Evolutionary conservation across 2,797 vertebrate genomes (phyloP), one percentile per base, ranked within the genome.

Genomic region (Chrysolophus pictus): DNA sequence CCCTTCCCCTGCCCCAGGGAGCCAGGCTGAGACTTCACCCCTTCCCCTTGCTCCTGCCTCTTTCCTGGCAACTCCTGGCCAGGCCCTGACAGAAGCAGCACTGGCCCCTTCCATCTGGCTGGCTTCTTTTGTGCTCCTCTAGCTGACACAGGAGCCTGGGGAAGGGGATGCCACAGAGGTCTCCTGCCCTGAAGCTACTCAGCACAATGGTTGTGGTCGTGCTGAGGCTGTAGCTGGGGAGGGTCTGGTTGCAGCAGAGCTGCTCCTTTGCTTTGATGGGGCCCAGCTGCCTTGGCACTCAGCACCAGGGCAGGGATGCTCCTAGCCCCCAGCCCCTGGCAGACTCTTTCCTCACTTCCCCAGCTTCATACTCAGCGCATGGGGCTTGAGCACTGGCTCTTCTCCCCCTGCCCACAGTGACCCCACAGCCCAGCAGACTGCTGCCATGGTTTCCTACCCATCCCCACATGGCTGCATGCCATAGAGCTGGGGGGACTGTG

Each of bases 391-490:
- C 59, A 53, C 46, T 0, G 0, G 33, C 47, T 46, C 62, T 26
- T 11, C 55, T 92, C 10, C 24, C 21, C 24, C 65, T 88, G 63
- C 74, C 74, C 1, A 0, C 9, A 13, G n/a, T 37, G 56, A 5
- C 28, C 37, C 33, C 11, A 17, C 33, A 49, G 26, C n/a, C 15
- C 2, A 1, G 29, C 60, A 19, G 21, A 7, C 6, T 16, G 35
- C 77, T 67, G 63, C 0, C 0, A 56, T 60, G 90, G 29, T 22
- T 87, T 88, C 53, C 69, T 68, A 29, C 51, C 51, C 26, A 58
- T 11, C 56, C 53, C 59, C 14, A 6, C 0, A 0, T 0, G 0
- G 60, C 23, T 74, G 10, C 56, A 58, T 51, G 10, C 41, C 46
- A 37, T 46, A 75, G 23, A n/a, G 46, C 33, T 44, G 79, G 49